Base-by-base conservation (phyloP, 2,113 vertebrate species). In the Takifugu bimaculatus region DNA sequence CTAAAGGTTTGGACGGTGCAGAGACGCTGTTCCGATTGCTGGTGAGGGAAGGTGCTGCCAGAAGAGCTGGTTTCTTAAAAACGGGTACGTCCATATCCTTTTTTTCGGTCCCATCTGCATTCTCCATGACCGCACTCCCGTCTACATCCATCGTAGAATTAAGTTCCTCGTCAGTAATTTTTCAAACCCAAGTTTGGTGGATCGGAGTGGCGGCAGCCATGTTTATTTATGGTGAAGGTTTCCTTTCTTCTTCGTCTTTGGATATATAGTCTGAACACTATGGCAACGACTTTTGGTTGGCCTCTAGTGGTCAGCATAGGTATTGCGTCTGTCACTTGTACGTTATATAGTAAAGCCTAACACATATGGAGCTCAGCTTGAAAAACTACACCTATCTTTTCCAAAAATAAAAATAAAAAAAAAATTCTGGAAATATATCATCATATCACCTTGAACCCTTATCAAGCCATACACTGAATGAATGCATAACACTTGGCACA, bases 41-140 rank as follows among this genome's bases (percentile, higher is more conserved):
- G 2, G 56, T 11, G 13, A 82, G 44, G 4, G 85, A 87, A 42
- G 89, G 88, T 0, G 67, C 80, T 0, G 78, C 71, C 26, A 91
- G 88, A 32, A 86, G 15, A 28, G 68, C 72, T 4, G 91, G 91
- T 59, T 88, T 92, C 85, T 91, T 91, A 53, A 92, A 92, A 6
- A 75, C 71, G 0, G 3, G 2, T 50, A 43, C 32, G 1, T 32
- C 3, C 5, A 1, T 0, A 1, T 71, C 45, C 25, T 55, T 63
- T 1, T 60, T 75, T 49, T 49, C n/a, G 0, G 15, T 6, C 2
- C 44, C 45, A 0, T 3, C 28, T 0, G 27, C 69, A 0, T 66
- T 51, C 3, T 63, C 54, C 1, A 26, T 3, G 3, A 9, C 5
- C 3, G 25, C n/a, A 10, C 12, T 10, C 3, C 69, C 77, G 1